Percentiles rank a stretch among this genome's conserved stretches.
Conservation (phyloP, 1,140 invertebrate species). For the Meteorus sp. region DNA sequence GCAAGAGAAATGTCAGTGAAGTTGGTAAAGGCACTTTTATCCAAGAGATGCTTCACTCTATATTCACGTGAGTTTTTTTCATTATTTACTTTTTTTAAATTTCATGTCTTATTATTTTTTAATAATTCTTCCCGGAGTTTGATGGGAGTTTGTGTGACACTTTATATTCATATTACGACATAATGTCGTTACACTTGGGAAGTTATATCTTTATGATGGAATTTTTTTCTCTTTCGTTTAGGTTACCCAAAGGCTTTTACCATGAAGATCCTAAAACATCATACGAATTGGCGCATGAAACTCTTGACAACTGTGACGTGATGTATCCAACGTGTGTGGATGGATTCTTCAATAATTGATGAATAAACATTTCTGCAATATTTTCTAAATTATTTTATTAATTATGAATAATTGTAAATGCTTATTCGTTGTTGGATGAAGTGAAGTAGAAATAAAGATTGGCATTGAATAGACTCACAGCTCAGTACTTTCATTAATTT, state of each 20-base stretch:
- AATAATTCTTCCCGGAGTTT: too few relatives aligned
- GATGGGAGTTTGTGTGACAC: too few relatives aligned
- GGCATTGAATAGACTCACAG: neutral
- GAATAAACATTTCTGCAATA: neutral
- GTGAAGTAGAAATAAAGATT: neutral
- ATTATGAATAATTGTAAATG: neutral
- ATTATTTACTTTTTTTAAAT: conserved; percentile 5
- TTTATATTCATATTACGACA: too few relatives aligned
- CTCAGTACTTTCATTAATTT: too few relatives aligned
- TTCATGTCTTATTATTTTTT: neutral
- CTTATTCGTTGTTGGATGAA: neutral
- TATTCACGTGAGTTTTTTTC: conserved; percentile 63
- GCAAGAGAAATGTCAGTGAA: conserved; percentile 45
- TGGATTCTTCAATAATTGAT: conserved; percentile 32
- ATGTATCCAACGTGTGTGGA: conserved; percentile 32
- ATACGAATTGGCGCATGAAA: conserved; percentile 41
- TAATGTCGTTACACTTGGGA: neutral
- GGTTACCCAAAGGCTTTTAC: conserved; percentile 31
- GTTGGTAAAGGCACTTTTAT: conserved; percentile 58
- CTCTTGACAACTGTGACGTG: conserved; percentile 36
- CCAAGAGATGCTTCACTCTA: conserved; percentile 61
- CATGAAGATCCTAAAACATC: conserved; percentile 40
- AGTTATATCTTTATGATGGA: neutral
- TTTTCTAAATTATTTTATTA: too few relatives aligned
- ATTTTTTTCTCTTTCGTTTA: conserved; percentile 27